Evolutionary conservation across 2,113 vertebrate genomes (phyloP).

Genomic region (Notothenia rossii): DNA sequence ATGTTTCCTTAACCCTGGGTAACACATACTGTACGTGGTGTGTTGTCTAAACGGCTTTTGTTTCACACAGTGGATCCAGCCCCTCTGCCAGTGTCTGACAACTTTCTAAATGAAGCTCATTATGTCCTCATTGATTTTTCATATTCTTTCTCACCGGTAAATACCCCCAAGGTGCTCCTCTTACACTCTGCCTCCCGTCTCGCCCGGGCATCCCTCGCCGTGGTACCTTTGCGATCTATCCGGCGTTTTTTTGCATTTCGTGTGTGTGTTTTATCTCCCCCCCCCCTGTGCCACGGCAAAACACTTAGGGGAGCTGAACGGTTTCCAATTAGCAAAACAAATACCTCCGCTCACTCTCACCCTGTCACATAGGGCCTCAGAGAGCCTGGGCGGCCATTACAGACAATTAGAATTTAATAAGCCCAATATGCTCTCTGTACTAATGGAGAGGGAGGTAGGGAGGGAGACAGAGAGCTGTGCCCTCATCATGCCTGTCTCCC

Average conservation of each 20-base stretch:
- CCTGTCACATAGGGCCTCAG: constrained; percentile 69
- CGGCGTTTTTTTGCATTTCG: constrained; percentile 28
- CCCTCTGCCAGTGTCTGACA: constrained; percentile 68
- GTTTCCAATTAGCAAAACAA: constrained; percentile 84
- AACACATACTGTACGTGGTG: constrained; percentile 9
- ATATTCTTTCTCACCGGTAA: constrained; percentile 79
- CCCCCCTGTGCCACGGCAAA: constrained; percentile 56
- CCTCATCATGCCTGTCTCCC: constrained; percentile 33
- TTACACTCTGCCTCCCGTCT: constrained; percentile 50
- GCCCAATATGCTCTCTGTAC: constrained; percentile 79
- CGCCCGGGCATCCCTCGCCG: constrained; percentile 3
- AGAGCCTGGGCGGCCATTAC: constrained; percentile 75
- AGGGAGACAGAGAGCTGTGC: constrained; percentile 18
- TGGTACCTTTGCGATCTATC: constrained; percentile 48
- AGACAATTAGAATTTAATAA: constrained; percentile 83
- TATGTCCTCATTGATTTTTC: constrained; percentile 83
- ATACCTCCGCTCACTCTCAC: constrained; percentile 73
- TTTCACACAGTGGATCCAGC: constrained; percentile 53
- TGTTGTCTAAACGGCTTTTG: constrained; percentile 62
- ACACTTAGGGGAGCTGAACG: constrained; percentile 77
- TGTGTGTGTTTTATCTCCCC: constrained; percentile 41
- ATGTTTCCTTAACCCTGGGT: constrained; percentile 3
- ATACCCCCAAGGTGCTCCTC: constrained; percentile 80
- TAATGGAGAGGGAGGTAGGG: constrained; percentile 68
- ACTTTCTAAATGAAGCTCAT: constrained; percentile 83